Base-by-base conservation (phyloP, 2,888 invertebrate species). In the Labia minor region DNA sequence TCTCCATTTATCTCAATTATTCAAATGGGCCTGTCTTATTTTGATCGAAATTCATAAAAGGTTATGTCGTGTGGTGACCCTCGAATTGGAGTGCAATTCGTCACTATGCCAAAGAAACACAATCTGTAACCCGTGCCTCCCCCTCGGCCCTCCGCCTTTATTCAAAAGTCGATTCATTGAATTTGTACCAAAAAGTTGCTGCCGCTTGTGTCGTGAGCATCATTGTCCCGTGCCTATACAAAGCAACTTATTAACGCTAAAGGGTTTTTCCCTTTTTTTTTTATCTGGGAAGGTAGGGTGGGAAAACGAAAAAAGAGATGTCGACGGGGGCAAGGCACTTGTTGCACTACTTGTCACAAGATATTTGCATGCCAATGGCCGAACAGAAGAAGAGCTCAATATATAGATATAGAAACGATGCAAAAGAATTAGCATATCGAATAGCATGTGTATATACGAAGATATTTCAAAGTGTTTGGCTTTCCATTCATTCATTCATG, bases 161-260 rank as follows among this genome's bases (percentile, higher is more conserved):
- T 49, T 49, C 14, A 16, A 16, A 14, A 16, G n/a, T 16, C 49
- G 49, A 11, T 49, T 49, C 49, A 49, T 49, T 49, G 49, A 49
- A 49, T 49, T 49, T 49, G 49, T 49, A 14, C 49, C n/a, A 49
- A 49, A 49, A 49, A 49, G 49, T 49, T 49, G 49, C 49, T 49
- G 49, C 49, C 14, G n/a, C 49, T 49, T 49, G 49, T n/a, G n/a
- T 49, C 16, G 8, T 49, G 49, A 49, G 49, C 49, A 49, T 49
- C 49, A 49, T 49, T 49, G 49, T 49, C 49, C 49, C 49, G 49
- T 14, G 49, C 2, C 49, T n/a, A 49, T 14, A 49, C 49, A 49
- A 49, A 49, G 49, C 49, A 49, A 49, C 49, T 49, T 49, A 49
- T 49, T 49, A 49, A 49, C 49, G 49, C 49, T 49, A 49, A 49